Evolutionary conservation across 2,113 vertebrate species (phyloP).

Genomic region (cattle (Bos taurus)): ARS-UCD2.0 NC_037330.1:76755501-76756000

Average conservation of each 20-base stretch:
- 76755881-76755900: background rate
- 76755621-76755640: background rate
- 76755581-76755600: background rate
- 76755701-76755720: background rate
- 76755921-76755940: background rate
- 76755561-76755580: background rate
- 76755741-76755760: background rate
- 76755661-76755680: background rate
- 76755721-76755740: background rate
- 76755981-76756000: background rate
- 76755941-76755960: background rate
- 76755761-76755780: background rate
- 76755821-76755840: background rate
- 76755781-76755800: background rate
- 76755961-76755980: background rate
- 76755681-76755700: background rate
- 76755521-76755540: background rate
- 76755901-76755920: background rate
- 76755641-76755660: background rate
- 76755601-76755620: background rate
- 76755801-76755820: background rate
- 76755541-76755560: background rate
- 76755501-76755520: background rate
- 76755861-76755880: background rate
- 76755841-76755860: background rate